Evolutionary conservation across 30 jellyfish, hydroid and myxozoan genomes (phyloP).

Genomic region (Pseudorhiza aurosa): DNA sequence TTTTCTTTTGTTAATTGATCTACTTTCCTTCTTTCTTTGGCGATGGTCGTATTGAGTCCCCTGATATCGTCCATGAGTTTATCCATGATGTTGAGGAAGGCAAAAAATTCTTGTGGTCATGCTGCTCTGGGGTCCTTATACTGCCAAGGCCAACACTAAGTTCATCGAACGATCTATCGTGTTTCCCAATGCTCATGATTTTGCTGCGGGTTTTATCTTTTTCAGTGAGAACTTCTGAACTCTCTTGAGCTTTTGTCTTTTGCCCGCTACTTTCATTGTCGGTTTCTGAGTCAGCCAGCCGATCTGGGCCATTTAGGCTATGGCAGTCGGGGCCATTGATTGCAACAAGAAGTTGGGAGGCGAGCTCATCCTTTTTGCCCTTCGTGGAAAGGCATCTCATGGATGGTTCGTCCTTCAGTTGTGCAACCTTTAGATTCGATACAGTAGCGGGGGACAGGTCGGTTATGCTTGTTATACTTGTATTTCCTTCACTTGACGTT

Average conservation of each 20-base stretch:
- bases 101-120: no score
- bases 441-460: background rate
- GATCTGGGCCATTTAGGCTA: background rate
- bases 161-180: no score
- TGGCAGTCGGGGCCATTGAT: background rate
- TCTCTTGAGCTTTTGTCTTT: slow-evolving; percentile 13
- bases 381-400: background rate
- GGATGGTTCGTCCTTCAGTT: background rate
- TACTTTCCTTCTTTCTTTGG: slow-evolving; percentile 15
- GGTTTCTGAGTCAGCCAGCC: background rate
- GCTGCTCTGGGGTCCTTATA: no score
- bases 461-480: background rate
- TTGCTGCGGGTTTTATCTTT: slow-evolving; percentile 20
- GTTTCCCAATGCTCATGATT: slow-evolving; percentile 7
- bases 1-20: slow-evolving; percentile 7
- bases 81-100: no score
- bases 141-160: no score
- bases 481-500: background rate
- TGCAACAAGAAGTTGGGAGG: no score
- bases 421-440: background rate
- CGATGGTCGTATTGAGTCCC: no score
- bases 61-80: no score
- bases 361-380: slow-evolving; percentile 1
- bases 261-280: background rate
- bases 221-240: slow-evolving; percentile 6